phyloP scores from a whole-genome alignment of 2,797 vertebrate genomes.

The Iguana delicatissima region DNA sequence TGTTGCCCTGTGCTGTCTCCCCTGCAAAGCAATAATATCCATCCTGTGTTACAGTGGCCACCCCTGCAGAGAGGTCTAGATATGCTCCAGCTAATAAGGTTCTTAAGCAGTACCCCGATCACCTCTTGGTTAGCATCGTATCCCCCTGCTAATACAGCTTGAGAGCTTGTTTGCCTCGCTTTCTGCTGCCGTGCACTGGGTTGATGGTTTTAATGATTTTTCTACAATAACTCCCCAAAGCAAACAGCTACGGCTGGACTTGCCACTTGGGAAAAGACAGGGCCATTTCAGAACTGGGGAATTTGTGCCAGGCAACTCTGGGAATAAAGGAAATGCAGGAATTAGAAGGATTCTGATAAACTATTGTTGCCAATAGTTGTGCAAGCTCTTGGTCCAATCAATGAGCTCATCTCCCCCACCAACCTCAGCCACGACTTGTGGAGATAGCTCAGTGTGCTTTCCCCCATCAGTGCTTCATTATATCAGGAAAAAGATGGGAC shows the following conservation, averaged over 20 bases:
- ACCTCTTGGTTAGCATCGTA: constrained; percentile 38
- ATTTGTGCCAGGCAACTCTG: constrained; percentile 34
- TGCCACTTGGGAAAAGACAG: constrained; percentile 24
- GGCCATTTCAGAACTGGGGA: constrained; percentile 44
- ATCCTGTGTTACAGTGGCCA: background rate
- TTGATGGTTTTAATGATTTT: constrained; percentile 60
- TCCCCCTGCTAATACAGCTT: constrained; percentile 46
- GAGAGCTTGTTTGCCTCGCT: constrained; percentile 37
- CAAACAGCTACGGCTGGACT: background rate
- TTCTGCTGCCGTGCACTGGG: background rate
- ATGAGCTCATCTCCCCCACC: background rate
- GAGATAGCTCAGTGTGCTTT: background rate
- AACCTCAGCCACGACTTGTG: background rate
- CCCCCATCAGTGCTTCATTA: constrained; percentile 39
- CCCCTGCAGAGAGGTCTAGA: constrained; percentile 15
- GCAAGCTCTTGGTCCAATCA: background rate
- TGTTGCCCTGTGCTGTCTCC: background rate
- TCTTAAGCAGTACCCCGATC: background rate
- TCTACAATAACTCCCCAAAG: constrained; percentile 40
- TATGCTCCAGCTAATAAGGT: constrained; percentile 19
- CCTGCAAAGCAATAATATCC: constrained; percentile 25
- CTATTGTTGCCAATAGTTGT: constrained; percentile 15
- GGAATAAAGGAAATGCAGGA: background rate
- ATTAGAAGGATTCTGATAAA: constrained; percentile 33
- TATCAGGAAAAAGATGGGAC: constrained; percentile 33